These are phyloP conservation scores for Pterophyllum scalare DNA, from an alignment of 2,113 vertebrate species.

Conservation along the genomic window DNA sequence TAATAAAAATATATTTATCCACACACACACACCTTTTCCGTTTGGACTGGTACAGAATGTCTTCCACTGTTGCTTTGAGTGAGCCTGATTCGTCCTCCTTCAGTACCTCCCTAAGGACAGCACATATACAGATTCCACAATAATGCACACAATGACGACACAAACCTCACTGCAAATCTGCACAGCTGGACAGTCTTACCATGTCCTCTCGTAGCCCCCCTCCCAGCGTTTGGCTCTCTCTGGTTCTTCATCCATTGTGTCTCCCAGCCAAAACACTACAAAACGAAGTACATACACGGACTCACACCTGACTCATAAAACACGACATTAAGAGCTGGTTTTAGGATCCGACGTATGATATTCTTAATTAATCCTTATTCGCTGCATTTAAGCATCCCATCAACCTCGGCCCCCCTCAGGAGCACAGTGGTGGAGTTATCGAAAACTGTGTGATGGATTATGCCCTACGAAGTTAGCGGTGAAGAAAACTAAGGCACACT, in stretches of 20 bases:
- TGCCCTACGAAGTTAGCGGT: neutral
- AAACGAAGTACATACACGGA: neutral
- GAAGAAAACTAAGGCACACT: neutral
- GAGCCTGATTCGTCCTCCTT: conserved; percentile 98
- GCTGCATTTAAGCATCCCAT: neutral
- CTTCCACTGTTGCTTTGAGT: conserved; percentile 94
- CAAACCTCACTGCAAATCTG: neutral
- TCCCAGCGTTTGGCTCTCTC: conserved; percentile 97
- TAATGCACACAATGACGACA: neutral
- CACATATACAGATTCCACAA: neutral
- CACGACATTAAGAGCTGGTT: no score
- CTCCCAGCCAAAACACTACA: neutral
- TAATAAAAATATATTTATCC: no score
- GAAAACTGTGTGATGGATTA: neutral
- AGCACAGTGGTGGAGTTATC: neutral
- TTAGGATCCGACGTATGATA: neutral
- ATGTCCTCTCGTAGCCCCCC: conserved; percentile 97
- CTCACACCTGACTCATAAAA: neutral
- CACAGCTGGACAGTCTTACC: conserved; percentile 75
- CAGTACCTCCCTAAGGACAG: conserved; percentile 88
- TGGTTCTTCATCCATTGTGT: conserved; percentile 93
- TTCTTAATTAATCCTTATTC: neutral
- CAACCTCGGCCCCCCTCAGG: no score
- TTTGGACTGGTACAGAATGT: conserved; percentile 95
- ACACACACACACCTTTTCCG: conserved; percentile 82